A percentile compares a stretch with the other conserved stretches of the same genome.
These are phyloP conservation scores for Ariopsis seemanni DNA, from an alignment of 2,113 vertebrate species.

Conservation along the genomic window DNA sequence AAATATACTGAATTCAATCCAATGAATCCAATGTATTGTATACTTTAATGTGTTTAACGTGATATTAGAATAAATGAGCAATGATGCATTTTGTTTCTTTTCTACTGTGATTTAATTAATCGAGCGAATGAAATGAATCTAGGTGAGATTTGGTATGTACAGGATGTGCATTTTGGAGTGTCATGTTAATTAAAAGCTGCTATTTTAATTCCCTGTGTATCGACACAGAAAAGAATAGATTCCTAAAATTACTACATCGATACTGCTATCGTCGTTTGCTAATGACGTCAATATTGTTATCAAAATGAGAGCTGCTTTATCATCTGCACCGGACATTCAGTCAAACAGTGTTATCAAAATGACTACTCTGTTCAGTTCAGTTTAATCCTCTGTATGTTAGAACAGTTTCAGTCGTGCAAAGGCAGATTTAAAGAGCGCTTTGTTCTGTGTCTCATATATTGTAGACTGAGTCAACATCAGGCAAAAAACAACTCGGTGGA, in stretches of 20 bases:
- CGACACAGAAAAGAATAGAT: background rate
- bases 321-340: background rate
- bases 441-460: background rate
- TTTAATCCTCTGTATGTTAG: background rate
- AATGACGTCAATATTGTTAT: constrained; percentile 37
- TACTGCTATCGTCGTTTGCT: no score
- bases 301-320: background rate
- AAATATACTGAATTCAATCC: background rate
- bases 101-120: background rate
- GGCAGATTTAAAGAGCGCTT: constrained; percentile 6
- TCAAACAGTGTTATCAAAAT: constrained; percentile 23
- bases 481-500: background rate
- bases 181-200: constrained; percentile 22
- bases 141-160: background rate
- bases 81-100: background rate
- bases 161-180: background rate
- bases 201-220: constrained; percentile 24
- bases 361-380: background rate
- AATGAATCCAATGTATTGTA: background rate
- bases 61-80: background rate
- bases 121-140: background rate
- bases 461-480: constrained; percentile 8
- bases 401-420: background rate
- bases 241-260: background rate
- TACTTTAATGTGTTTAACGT: background rate